phyloP scores from a whole-genome alignment of 2,113 vertebrate genomes.

The Anguilla rostrata region DNA sequence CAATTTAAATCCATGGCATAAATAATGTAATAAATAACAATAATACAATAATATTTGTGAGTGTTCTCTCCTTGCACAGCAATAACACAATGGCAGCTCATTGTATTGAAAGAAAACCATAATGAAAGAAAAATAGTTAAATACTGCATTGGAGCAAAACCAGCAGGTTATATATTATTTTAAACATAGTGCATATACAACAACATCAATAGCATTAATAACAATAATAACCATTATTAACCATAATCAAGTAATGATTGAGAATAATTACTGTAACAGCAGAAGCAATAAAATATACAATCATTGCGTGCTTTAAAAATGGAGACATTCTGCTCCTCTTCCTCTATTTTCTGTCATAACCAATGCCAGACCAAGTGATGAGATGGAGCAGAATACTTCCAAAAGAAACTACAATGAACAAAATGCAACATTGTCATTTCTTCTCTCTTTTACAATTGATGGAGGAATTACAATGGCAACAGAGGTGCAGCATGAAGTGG shows the following conservation, averaged over 20 bases:
- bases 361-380: conserved; percentile 39
- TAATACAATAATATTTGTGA: conserved; percentile 66
- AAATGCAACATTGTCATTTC: conserved; percentile 65
- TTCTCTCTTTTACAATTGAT: conserved; percentile 52
- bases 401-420: conserved; percentile 64
- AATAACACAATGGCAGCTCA: conserved; percentile 61
- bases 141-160: conserved; percentile 72
- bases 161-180: conserved; percentile 70
- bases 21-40: conserved; percentile 62
- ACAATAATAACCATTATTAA: conserved; percentile 70
- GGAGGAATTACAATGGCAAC: conserved; percentile 67
- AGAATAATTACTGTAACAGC: conserved; percentile 55
- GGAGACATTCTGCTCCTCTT: conserved; percentile 70
- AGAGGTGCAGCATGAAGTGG: conserved; percentile 67
- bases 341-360: conserved; percentile 55
- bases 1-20: conserved; percentile 46
- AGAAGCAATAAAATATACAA: conserved; percentile 79
- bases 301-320: conserved; percentile 75
- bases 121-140: conserved; percentile 56
- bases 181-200: conserved; percentile 73
- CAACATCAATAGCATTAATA: conserved; percentile 74
- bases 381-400: conserved; percentile 58
- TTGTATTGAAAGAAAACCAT: conserved; percentile 61
- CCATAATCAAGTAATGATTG: conserved; percentile 62
- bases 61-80: conserved; percentile 60